Base-by-base conservation (phyloP, 2,888 invertebrate species). In the Linnaemya vulpina region DNA sequence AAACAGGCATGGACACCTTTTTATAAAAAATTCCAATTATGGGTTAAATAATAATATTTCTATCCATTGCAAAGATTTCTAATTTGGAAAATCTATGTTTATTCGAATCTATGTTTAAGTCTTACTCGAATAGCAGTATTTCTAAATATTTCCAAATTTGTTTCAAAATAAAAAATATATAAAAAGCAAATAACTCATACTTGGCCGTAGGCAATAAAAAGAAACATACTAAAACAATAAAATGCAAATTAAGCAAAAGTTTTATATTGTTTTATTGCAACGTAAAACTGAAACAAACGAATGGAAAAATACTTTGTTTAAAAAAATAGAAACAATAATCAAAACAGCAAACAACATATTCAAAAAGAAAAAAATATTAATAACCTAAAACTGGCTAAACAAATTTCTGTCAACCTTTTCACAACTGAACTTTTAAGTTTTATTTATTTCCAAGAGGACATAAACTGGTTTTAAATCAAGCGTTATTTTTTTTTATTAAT, bases 171-270 rank as follows among this genome's bases (percentile, higher is more conserved):
- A 43, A 43, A 17, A 51, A 63, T 55, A 60, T 0, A 20, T 25
- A 22, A 10, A 60, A 55, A 51, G 25, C 60, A 17, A 51, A 75
- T 55, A 75, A 71, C 58, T 80, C 65, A 67, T 76, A 11, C 22
- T 58, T 79, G 25, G 79, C 40, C 71, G 35, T 51, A 60, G 51
- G 79, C 43, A 71, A 73, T 53, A 79, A 73, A 78, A 78, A 43
- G 58, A 79, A 78, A 68, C 30, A 7, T 65, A 11, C 11, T 13
- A 77, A 65, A 76, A 76, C 60, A 84, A 84, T 80, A 80, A 84
- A 80, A 80, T 84, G 80, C 71, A 76, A 84, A 84, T 80, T 73
- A 80, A 84, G 71, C 62, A 71, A 76, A 84, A 84, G 43, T 79
- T 79, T 84, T 60, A 38, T 67, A 38, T 80, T 80, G 38, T 58